Evolutionary conservation across 2,797 vertebrate species (phyloP).

Genomic region (Myotis planiceps): DNA sequence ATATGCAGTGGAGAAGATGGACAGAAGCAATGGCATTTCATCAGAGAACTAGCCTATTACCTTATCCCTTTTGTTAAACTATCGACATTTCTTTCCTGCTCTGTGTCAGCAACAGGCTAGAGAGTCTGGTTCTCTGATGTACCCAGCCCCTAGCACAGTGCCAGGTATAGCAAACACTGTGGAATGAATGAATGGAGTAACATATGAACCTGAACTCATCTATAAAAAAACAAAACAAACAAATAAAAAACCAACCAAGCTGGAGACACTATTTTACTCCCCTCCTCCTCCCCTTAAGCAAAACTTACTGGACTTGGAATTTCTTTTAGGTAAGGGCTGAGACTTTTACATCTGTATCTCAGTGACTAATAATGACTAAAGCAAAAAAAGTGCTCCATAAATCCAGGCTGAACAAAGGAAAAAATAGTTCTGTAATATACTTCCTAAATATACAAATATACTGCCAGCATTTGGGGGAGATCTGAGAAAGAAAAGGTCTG

Average conservation of each 20-base stretch:
- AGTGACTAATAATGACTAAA: neutral
- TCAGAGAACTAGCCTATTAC: neutral
- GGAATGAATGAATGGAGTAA: neutral
- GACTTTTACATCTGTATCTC: neutral
- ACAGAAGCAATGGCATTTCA: neutral
- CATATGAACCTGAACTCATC: neutral
- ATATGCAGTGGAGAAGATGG: neutral
- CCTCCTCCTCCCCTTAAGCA: neutral
- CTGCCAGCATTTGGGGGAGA: neutral
- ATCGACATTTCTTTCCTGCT: neutral
- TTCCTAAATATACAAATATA: neutral
- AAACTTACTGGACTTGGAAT: neutral
- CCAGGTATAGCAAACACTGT: neutral
- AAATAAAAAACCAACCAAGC: neutral
- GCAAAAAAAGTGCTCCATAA: neutral
- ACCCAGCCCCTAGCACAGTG: neutral
- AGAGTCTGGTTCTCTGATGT: neutral
- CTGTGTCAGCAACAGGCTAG: neutral
- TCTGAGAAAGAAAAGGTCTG: neutral
- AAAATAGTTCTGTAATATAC: neutral
- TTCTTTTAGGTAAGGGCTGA: neutral
- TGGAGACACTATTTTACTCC: neutral
- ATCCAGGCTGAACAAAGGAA: neutral
- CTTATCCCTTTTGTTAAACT: neutral
- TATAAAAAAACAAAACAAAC: neutral